phyloP scores from a whole-genome alignment of 2,888 invertebrate genomes.

The Cheilosia vernalis region DNA sequence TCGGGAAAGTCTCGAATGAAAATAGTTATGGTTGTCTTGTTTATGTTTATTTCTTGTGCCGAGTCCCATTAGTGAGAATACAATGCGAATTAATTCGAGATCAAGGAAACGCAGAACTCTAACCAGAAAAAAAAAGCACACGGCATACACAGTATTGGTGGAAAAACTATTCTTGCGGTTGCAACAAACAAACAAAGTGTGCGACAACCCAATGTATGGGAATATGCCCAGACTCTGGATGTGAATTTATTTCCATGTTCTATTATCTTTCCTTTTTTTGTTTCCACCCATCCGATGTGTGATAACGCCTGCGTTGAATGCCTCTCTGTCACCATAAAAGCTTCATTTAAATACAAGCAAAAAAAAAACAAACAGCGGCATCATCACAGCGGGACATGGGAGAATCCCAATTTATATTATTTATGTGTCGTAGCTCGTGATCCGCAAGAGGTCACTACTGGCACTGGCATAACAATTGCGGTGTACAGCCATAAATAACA shows the following conservation, averaged over 20 bases:
- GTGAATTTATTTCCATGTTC: slow-evolving; percentile 51
- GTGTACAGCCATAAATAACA: slow-evolving; percentile 2
- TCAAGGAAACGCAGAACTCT: slow-evolving; percentile 16
- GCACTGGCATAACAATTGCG: slow-evolving; percentile 17
- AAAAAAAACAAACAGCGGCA: slow-evolving; percentile 6
- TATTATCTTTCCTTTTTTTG: slow-evolving; percentile 20
- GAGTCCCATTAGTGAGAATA: slow-evolving; percentile 17
- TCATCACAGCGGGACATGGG: slow-evolving; percentile 31
- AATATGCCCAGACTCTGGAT: slow-evolving; percentile 5
- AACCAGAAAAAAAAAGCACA: slow-evolving; percentile 9
- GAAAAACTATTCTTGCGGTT: slow-evolving; percentile 23
- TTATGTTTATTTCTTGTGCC: slow-evolving; percentile 18
- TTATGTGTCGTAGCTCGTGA: slow-evolving; percentile 4
- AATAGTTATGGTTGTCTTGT: slow-evolving; percentile 1
- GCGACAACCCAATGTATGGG: background rate
- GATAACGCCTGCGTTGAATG: slow-evolving; percentile 17
- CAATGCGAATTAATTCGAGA: slow-evolving; percentile 46
- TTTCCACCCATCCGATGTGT: slow-evolving; percentile 10
- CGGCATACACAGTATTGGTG: slow-evolving; percentile 14
- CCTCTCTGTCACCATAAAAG: slow-evolving; percentile 34
- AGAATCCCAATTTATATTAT: slow-evolving; percentile 27
- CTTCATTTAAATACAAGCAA: slow-evolving; percentile 13
- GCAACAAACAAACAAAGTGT: background rate
- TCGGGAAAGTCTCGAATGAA: slow-evolving; percentile 28
- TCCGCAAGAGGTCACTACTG: slow-evolving; percentile 42